These are phyloP conservation scores for Ichneumon xanthorius DNA, from an alignment of 2,888 invertebrate genomes.

Conservation along the genomic window DNA sequence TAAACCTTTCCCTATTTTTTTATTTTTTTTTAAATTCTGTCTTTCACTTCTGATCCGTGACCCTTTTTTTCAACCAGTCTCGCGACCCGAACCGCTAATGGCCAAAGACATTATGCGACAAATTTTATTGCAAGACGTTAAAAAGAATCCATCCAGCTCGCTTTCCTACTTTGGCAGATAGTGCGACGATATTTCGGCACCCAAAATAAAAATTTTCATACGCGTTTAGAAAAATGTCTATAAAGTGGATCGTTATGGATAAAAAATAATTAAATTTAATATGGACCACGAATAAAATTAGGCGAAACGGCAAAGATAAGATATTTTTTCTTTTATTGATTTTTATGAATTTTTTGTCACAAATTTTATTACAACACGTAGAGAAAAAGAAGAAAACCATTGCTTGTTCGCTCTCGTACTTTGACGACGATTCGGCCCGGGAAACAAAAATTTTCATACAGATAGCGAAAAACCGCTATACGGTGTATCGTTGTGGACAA, in stretches of 20 bases:
- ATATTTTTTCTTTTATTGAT: too few relatives aligned
- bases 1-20: neutral
- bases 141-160: neutral
- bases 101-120: neutral
- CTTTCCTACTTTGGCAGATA: neutral
- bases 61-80: neutral
- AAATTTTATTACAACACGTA: neutral
- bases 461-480: neutral
- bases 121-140: neutral
- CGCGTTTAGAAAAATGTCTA: neutral
- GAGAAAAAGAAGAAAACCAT: neutral
- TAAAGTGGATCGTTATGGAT: neutral
- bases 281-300: too few relatives aligned
- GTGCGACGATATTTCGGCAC: neutral
- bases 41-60: neutral
- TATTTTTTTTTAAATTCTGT: neutral
- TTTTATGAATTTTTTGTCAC: too few relatives aligned
- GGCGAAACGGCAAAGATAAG: too few relatives aligned
- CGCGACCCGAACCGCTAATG: neutral
- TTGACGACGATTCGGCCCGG: neutral
- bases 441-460: neutral
- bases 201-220: neutral
- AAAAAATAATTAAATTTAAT: neutral
- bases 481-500: too few relatives aligned
- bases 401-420: neutral